phyloP scores from a whole-genome alignment of 30 jellyfish, hydroid and myxozoan genomes.

The Pseudorhiza aurosa region DNA sequence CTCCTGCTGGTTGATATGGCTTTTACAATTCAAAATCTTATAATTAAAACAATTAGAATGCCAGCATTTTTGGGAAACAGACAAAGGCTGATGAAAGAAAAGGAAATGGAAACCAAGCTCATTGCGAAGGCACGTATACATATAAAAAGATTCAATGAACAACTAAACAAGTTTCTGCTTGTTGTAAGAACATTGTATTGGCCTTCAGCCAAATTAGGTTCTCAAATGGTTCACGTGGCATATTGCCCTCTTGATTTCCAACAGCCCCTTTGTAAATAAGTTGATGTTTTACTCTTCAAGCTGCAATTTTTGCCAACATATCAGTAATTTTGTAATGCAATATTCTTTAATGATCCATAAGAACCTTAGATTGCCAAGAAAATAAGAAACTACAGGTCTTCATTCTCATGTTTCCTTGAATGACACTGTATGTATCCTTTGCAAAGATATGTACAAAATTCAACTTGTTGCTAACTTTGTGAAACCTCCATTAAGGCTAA shows the following conservation, averaged over 20 bases:
- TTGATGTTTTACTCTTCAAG: no score
- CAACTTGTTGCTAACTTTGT: no score
- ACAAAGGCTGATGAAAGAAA: constrained; percentile 61
- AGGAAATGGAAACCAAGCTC: constrained; percentile 48
- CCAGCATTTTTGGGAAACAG: constrained; percentile 87
- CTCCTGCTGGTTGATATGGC: constrained; percentile 80
- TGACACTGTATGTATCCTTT: no score
- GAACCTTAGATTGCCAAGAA: no score
- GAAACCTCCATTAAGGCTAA: no score
- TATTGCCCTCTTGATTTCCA: constrained; percentile 62
- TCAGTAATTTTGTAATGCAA: no score
- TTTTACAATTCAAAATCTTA: constrained; percentile 76
- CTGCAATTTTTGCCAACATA: no score
- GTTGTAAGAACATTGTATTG: constrained; percentile 67
- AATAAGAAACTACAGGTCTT: no score
- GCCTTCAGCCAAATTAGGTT: constrained; percentile 55
- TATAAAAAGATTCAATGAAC: constrained; percentile 83
- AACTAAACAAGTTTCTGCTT: constrained; percentile 68
- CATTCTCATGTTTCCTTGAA: no score
- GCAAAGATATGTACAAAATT: no score
- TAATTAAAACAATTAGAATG: constrained; percentile 57
- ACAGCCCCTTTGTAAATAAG: constrained; percentile 45
- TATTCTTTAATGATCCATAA: no score
- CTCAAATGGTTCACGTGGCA: constrained; percentile 81
- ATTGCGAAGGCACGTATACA: constrained; percentile 93